These are phyloP conservation scores for Eurypyga helias DNA, from an alignment of 2,113 vertebrate genomes.

Conservation along the genomic window DNA sequence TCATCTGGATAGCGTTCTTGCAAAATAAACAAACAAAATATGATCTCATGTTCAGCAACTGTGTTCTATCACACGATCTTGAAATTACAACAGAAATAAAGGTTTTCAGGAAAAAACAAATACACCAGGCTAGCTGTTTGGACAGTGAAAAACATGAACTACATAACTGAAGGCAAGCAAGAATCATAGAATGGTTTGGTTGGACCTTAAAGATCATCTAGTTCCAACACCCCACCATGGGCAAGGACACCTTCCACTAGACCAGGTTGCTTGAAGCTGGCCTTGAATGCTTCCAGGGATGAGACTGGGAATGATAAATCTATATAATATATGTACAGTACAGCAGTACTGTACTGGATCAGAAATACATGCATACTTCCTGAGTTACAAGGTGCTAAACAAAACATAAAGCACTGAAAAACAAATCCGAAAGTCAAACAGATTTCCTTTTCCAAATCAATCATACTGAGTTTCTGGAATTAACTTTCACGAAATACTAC, in stretches of 20 bases:
- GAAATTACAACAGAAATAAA: background rate
- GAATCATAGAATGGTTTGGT: too few relatives aligned
- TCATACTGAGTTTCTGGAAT: background rate
- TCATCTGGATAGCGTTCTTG: background rate
- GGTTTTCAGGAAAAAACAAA: background rate
- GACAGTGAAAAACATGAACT: background rate
- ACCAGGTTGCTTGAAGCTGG: too few relatives aligned
- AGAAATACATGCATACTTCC: background rate
- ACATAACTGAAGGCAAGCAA: background rate
- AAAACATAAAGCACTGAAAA: background rate
- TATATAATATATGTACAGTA: background rate
- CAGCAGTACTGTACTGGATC: background rate
- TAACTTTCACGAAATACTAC: background rate
- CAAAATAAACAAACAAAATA: background rate
- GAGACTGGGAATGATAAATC: background rate
- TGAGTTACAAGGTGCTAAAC: background rate
- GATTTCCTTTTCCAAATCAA: background rate
- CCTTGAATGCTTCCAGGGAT: background rate
- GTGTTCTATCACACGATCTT: background rate
- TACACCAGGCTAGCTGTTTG: background rate
- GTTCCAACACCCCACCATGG: too few relatives aligned
- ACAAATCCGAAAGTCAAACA: background rate
- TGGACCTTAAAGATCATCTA: too few relatives aligned
- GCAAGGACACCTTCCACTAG: too few relatives aligned
- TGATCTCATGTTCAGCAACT: background rate